These are phyloP conservation scores for Hirundichthys speculiger DNA, from an alignment of 2,113 vertebrate species.

Conservation along the genomic window DNA sequence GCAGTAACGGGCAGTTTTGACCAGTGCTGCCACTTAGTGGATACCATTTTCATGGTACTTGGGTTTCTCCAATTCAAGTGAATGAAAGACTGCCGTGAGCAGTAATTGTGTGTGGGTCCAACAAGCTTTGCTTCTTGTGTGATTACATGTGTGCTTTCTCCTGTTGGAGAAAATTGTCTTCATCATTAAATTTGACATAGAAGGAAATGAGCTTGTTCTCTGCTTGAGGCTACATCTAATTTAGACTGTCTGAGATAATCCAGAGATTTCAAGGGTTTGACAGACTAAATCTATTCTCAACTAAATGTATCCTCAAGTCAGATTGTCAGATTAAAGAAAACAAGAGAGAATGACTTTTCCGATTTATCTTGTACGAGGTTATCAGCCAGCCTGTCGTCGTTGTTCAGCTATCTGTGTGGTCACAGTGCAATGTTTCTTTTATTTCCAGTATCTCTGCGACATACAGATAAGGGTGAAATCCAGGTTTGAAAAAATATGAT, in stretches of 20 bases:
- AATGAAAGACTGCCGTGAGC: no score
- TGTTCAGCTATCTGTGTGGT: slow-evolving; percentile 5
- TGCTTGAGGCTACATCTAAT: slow-evolving; percentile 72
- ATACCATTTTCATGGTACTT: no score
- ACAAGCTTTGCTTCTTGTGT: slow-evolving; percentile 4
- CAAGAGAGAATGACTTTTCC: slow-evolving; percentile 12
- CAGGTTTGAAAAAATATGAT: no score
- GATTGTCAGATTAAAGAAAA: slow-evolving; percentile 26
- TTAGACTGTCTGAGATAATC: slow-evolving; percentile 66
- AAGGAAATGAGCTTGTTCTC: slow-evolving; percentile 68
- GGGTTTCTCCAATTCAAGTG: no score
- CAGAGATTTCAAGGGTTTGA: slow-evolving; percentile 62
- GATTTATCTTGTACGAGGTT: slow-evolving; percentile 46
- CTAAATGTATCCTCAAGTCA: slow-evolving; percentile 10
- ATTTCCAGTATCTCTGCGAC: slow-evolving; percentile 11
- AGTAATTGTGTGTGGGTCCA: not conserved
- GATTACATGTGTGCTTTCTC: slow-evolving; percentile 35
- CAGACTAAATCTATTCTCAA: slow-evolving; percentile 39
- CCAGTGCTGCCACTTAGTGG: no score
- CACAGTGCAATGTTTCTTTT: slow-evolving; percentile 15
- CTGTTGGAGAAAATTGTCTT: slow-evolving; percentile 69
- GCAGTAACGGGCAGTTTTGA: no score
- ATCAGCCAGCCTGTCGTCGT: slow-evolving; percentile 44
- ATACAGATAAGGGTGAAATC: not conserved
- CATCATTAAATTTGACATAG: slow-evolving; percentile 76